Evolutionary conservation across 2,797 vertebrate species (phyloP), one percentile per base, ranked within the genome.

Genomic region (Sardinella longiceps): DNA sequence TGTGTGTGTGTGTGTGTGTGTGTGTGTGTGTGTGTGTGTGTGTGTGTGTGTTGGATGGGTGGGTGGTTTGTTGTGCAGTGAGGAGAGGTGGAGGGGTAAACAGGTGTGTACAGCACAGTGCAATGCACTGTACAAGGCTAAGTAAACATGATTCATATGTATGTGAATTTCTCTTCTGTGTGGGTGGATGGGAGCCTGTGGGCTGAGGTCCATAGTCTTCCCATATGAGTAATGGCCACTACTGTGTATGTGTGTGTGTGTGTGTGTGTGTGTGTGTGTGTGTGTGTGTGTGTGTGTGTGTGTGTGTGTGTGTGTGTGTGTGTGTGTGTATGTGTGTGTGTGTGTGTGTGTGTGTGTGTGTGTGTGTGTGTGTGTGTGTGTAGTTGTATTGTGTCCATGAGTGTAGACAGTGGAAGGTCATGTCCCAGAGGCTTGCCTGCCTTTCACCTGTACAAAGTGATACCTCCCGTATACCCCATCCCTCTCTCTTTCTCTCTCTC

Each of bases 341-440:
- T 25, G 56, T 60, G n/a, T 60, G n/a, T 39, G 70, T 43, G 70
- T 23, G 33, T 43, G 37, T 43, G 70, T 77, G 37, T 77, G 37
- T 77, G 63, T 37, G 63, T 70, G 63, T 70, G 63, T 37, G 63
- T 70, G 63, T 70, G 30, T 70, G 30, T 70, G 63, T 70, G 5
- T 15, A 14, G 28, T 30, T 70, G 15, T 43, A 43, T 39, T 77
- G 70, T 77, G 33, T 77, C 70, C 70, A 39, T 74, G 66, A 74
- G 66, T 5, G 15, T 39, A 74, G 66, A 77, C 37, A 77, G 70
- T 77, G 37, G 33, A 77, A 77, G 70, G 70, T 77, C 70, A 77
- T 43, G 6, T 77, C 70, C 39, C 70, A 43, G 37, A 37, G 37
- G 70, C 33, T 39, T 10, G 37, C 1, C 70, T 77, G 70, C 70